Evolutionary conservation across 2,797 vertebrate genomes (phyloP), one percentile per base, ranked within the genome.

Genomic region (Notamacropus eugenii): DNA sequence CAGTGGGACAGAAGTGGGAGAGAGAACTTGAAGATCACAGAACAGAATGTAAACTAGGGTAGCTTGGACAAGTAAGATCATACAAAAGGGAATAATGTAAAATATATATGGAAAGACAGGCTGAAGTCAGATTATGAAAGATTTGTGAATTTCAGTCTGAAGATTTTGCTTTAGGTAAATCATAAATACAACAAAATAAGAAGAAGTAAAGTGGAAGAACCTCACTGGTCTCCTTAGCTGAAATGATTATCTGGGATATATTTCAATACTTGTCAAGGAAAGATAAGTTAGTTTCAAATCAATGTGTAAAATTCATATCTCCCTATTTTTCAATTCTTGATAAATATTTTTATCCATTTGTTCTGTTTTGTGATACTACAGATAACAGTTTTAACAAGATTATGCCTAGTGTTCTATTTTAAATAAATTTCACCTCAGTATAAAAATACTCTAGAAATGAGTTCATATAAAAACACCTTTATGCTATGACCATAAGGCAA

Each of bases 211-310:
- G 11, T 11, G 55, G 54, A 55, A n/a, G 1, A 11, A 92, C 91
- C 54, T 95, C 56, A 57, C 50, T 95, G 13, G 91, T 91, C 74
- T 94, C 67, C 57, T 56, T 95, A 91, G 55, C 6, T 91, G 19
- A 90, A 93, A 93, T 40, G 94, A 27, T n/a, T 22, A 16, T 5
- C 5, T 29, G 54, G 3, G 57, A 67, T 1, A 92, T 29, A 95
- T 67, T 55, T 92, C 82, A 67, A 55, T 24, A 54, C 59, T 10
- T 34, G 5, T 92, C 14, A 93, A 94, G 93, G 74, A 59, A 57
- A n/a, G 93, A n/a, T 91, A 93, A 57, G 62, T 93, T 87, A 92
- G 16, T 52, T 29, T 94, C 27, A 4, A 74, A 40, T 2, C 12
- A 92, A 22, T 62, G 24, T 90, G 19, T 93, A 50, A 59, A 55